Evolutionary conservation across 2,888 invertebrate species (phyloP), one percentile per base, ranked within the genome.

Genomic region (Sphinx pinastri): DNA sequence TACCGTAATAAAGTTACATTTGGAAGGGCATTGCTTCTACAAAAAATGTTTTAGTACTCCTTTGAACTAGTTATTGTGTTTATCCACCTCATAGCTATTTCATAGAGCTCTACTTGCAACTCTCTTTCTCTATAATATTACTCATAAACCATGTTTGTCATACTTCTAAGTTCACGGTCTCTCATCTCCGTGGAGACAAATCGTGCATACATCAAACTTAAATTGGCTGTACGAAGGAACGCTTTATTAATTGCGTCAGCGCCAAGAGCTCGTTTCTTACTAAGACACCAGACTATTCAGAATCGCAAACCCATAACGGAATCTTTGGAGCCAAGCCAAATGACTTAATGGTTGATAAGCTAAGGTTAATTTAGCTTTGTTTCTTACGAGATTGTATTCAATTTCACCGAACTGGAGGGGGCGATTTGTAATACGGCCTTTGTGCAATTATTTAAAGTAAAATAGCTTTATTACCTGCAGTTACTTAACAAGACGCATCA

Each of bases 291-390:
- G 67, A 70, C 76, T 75, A 74, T 76, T 76, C 75, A 76, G 78
- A 78, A 80, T 77, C 75, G 75, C 71, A 70, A 70, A 73, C 76
- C 72, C 76, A 73, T 77, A 76, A 77, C 76, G 75, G 78, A 80
- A 78, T 81, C 80, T 82, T 88, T 90, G 90, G 89, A 75, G 45
- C 71, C 10, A 51, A 71, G 88, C 90, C 89, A 90, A 90, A 89
- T 88, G 81, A 88, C 87, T 85, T 83, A 88, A 86, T 84, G 84
- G 84, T 82, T 88, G 88, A 89, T 90, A 89, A 88, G 84, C 83
- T 78, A 81, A 83, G 86, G 88, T 87, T 88, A 88, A 88, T 86
- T 86, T 82, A 79, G 84, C 84, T 84, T 86, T 85, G 84, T 86
- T 84, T 78, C 79, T 63, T 63, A 63, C 72, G 77, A 74, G 71